Percentiles rank a stretch among this genome's conserved stretches.
Evolutionary conservation across 2,888 invertebrate species (phyloP).

Genomic region (Agrochola macilenta): DNA sequence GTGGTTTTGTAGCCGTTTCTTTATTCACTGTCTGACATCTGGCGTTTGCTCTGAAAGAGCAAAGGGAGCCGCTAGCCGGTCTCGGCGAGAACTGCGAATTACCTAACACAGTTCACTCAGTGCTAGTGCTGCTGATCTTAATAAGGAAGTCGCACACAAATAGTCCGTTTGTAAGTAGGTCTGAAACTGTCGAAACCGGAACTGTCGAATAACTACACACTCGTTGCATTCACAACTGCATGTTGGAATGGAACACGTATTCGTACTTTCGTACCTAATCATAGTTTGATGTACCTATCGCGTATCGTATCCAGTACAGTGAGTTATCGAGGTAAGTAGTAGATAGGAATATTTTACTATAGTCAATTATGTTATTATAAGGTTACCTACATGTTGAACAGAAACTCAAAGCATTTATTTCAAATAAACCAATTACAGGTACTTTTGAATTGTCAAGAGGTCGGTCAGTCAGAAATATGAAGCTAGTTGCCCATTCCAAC

Average conservation of each 20-base stretch:
- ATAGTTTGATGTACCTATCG: conserved; percentile 9
- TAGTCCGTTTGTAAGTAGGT: conserved; percentile 22
- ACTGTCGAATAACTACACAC: conserved; percentile 26
- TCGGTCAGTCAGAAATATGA: too few relatives aligned
- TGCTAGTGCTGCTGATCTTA: conserved; percentile 9
- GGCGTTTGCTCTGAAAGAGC: not conserved
- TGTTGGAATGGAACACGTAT: not conserved
- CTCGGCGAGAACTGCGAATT: conserved; percentile 20
- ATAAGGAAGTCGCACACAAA: conserved; percentile 51
- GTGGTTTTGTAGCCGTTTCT: not conserved
- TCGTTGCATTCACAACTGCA: conserved; percentile 34
- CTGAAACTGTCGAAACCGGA: conserved; percentile 47
- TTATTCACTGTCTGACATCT: not conserved
- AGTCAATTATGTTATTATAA: not conserved
- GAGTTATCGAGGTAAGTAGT: not conserved
- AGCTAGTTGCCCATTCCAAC: too few relatives aligned
- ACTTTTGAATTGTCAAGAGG: too few relatives aligned
- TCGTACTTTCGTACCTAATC: not conserved
- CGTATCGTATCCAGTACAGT: not conserved
- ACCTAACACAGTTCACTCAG: conserved; percentile 3
- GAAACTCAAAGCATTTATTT: too few relatives aligned
- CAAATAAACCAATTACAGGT: too few relatives aligned
- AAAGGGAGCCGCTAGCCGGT: not conserved
- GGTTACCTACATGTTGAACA: not conserved
- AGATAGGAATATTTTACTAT: not conserved